Conservation (phyloP, 1,140 invertebrate genomes). For the Sitophilus oryzae region DNA sequence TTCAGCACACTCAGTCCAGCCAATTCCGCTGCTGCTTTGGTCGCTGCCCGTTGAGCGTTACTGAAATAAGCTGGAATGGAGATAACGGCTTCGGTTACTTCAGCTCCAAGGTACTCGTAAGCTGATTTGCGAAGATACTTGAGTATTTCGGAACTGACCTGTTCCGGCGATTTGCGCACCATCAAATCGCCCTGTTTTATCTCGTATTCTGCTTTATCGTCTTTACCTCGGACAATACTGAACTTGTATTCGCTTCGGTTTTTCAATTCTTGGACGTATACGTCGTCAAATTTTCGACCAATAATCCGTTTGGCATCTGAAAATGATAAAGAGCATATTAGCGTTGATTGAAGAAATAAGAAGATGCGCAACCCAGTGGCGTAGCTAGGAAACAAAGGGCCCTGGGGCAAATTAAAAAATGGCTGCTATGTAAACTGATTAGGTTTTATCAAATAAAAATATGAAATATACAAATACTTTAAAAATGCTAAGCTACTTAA, state of each 20-base stretch:
- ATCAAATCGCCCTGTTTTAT: neutral
- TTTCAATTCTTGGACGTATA: neutral
- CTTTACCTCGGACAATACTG: neutral
- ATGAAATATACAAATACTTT: too few relatives aligned
- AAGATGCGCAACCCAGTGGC: too few relatives aligned
- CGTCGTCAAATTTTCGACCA: neutral
- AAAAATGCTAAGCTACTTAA: too few relatives aligned
- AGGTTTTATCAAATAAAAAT: too few relatives aligned
- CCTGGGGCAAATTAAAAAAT: too few relatives aligned
- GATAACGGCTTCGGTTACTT: constrained; percentile 11
- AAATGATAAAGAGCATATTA: too few relatives aligned
- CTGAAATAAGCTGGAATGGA: constrained; percentile 21
- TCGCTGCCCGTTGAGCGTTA: constrained; percentile 18
- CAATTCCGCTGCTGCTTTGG: constrained; percentile 10
- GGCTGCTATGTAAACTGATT: too few relatives aligned
- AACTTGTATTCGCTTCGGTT: neutral
- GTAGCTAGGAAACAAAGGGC: too few relatives aligned
- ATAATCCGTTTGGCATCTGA: neutral
- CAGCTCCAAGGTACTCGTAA: neutral
- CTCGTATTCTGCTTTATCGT: neutral
- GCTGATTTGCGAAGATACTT: neutral
- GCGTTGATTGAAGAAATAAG: too few relatives aligned
- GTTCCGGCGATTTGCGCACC: neutral
- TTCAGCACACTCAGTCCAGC: constrained; percentile 55
- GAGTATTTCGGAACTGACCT: neutral